These are phyloP conservation scores for Pardalotus punctatus DNA, from an alignment of 2,113 vertebrate species.

Conservation along the genomic window DNA sequence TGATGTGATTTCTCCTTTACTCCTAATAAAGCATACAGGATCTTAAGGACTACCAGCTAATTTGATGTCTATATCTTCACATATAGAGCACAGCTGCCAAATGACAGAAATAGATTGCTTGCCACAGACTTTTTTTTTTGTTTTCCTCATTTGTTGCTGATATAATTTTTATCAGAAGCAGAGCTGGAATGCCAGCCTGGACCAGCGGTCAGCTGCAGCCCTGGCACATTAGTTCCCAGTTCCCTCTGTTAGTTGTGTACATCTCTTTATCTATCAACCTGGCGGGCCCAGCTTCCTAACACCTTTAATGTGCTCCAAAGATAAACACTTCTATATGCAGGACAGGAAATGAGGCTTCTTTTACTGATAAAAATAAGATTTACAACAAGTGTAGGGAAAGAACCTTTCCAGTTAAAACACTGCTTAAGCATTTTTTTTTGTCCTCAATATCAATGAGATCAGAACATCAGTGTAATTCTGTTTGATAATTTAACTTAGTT, in stretches of 20 bases:
- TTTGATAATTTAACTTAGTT: conserved; percentile 62
- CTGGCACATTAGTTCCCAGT: background rate
- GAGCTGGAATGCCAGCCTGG: background rate
- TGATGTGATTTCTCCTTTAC: background rate
- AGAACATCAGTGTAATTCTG: conserved; percentile 30
- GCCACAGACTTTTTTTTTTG: background rate
- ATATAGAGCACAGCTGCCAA: background rate
- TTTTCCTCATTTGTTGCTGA: background rate
- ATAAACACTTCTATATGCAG: conserved; percentile 3
- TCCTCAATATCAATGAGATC: conserved; percentile 27
- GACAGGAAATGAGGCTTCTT: conserved; percentile 47
- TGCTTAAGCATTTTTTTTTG: conserved; percentile 5
- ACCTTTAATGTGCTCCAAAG: conserved; percentile 31
- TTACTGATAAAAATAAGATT: conserved; percentile 28
- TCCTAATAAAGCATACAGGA: background rate
- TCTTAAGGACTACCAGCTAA: background rate
- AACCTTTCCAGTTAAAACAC: conserved; percentile 54
- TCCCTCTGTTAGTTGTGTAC: background rate
- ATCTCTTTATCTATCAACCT: background rate
- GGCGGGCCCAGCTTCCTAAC: background rate
- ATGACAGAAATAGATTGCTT: background rate
- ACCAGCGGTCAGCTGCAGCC: background rate
- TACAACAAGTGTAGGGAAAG: background rate
- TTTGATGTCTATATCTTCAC: background rate
- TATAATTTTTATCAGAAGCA: conserved; percentile 10